Evolutionary conservation across 2,113 vertebrate genomes (phyloP), one percentile per base, ranked within the genome.

Genomic region (Lichenostomus cassidix): DNA sequence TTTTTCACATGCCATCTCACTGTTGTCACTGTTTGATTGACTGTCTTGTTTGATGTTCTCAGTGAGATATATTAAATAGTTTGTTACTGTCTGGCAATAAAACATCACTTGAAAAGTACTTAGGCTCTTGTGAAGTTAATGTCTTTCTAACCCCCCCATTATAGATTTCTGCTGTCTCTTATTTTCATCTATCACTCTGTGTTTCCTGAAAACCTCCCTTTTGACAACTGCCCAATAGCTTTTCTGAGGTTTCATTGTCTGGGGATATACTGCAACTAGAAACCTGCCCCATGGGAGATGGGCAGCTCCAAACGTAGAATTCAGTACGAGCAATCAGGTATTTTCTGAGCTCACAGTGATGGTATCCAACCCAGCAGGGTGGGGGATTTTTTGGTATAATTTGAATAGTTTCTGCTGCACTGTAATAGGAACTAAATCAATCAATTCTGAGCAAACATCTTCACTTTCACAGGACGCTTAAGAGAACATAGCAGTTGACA

Each of bases 21-120:
- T 92, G 80, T 82, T 96, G 94, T 96, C 93, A 95, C 62, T 67
- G 33, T 84, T 95, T 87, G 92, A 94, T 96, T 94, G 86, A 81
- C 86, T 94, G 6, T 83, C 86, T 88, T 94, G 77, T 93, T 96
- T 90, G 49, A 65, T 93, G 90, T 88, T 93, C 68, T 86, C 47
- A 13, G 69, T 55, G 49, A 94, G 93, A 95, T 92, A 44, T 15
- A 71, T 87, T 86, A 81, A 86, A 63, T 33, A 46, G 19, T 35
- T 92, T 52, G 69, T 88, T 89, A 68, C 60, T 90, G 47, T 28
- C 85, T 78, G 73, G 69, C 76, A 89, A 7, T 89, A 73, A 92
- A 89, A 89, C 23, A 62, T 56, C 16, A 14, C 53, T 84, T 87
- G 67, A 46, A 46, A 78, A 85, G 58, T 83, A 53, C 49, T 70